Evolutionary conservation across 2,888 invertebrate genomes (phyloP).

Genomic region (Empis livida): DNA sequence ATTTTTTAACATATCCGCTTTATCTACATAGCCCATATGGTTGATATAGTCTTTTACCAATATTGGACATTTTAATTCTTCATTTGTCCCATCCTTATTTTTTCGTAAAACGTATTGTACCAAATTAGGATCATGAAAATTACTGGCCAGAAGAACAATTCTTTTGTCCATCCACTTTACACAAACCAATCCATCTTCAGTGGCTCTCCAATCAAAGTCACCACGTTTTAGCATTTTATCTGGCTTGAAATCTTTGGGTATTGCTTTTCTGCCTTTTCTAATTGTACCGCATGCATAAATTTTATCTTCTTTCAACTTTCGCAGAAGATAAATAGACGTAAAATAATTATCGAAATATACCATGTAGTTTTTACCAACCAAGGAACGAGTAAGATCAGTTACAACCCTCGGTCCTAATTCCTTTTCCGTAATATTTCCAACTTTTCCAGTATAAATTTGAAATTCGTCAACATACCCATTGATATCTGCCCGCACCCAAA

Average conservation of each 20-base stretch:
- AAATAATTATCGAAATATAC: conserved; percentile 7
- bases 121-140: conserved; percentile 1
- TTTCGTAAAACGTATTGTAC: not conserved
- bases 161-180: not conserved
- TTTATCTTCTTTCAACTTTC: conserved; percentile 2
- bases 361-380: conserved; percentile 2
- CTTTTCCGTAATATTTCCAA: conserved; percentile 22
- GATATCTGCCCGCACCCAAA: not conserved
- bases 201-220: conserved; percentile 1
- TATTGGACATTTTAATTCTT: conserved; percentile 3
- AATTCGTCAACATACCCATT: not conserved
- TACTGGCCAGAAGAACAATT: not conserved
- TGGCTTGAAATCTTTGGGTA: not conserved
- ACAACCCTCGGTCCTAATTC: conserved; percentile 9
- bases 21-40: conserved; percentile 11
- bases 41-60: conserved; percentile 6
- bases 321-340: conserved; percentile 2
- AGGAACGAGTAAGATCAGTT: conserved; percentile 2
- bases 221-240: not conserved
- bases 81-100: conserved; percentile 2
- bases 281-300: conserved; percentile 7
- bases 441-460: not conserved
- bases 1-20: conserved; percentile 4
- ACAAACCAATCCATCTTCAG: not conserved
- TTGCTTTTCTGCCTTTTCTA: conserved; percentile 4